Conservation (phyloP, 2,888 invertebrate species). For the Andricus curvator region DNA sequence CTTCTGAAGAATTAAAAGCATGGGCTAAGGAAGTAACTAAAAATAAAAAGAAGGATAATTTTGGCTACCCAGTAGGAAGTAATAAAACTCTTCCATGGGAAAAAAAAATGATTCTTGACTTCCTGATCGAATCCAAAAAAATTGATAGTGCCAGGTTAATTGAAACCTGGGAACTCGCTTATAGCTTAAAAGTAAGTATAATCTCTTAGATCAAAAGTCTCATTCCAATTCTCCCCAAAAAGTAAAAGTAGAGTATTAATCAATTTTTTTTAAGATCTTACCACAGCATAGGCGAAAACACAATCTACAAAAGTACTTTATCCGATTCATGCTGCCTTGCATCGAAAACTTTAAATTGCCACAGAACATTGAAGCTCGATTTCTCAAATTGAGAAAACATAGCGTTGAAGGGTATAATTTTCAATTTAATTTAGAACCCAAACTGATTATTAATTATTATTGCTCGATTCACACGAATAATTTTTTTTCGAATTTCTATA, state of each 20-base stretch:
- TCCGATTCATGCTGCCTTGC: not conserved
- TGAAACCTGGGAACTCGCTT: not conserved
- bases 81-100: not conserved
- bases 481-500: too few relatives aligned
- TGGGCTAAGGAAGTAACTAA: conserved; percentile 7
- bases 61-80: not conserved
- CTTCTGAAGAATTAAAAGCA: not conserved
- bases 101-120: not conserved
- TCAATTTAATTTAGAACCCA: too few relatives aligned
- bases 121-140: not conserved
- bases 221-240: not conserved
- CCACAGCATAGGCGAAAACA: not conserved
- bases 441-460: too few relatives aligned
- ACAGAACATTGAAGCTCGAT: not conserved
- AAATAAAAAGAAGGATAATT: not conserved
- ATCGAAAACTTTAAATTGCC: not conserved
- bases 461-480: too few relatives aligned
- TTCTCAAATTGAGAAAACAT: not conserved
- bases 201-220: not conserved
- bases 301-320: not conserved
- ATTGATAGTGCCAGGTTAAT: not conserved
- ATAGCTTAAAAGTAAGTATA: not conserved
- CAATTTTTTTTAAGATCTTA: not conserved
- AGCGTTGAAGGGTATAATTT: not conserved
- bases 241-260: not conserved